Conservation (phyloP, 1,140 invertebrate genomes). For the Trialeurodes vaporariorum region DNA sequence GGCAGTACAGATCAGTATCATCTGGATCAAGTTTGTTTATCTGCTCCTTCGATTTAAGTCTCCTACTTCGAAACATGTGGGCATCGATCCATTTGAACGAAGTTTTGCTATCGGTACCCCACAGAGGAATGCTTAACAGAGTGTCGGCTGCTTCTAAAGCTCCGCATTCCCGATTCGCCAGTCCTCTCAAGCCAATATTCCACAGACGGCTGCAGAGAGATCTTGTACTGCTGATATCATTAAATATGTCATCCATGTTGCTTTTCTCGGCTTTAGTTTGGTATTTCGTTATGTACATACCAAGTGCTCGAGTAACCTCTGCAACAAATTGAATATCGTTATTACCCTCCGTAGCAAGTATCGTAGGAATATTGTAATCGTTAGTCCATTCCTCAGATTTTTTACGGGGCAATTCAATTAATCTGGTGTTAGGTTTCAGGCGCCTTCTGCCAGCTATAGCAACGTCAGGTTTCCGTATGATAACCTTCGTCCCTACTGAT, state of each 20-base stretch:
- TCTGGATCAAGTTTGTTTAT: conserved; percentile 23
- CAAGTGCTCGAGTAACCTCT: conserved; percentile 19
- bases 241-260: conserved; percentile 17
- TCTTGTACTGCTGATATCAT: conserved; percentile 21
- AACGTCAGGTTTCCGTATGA: conserved; percentile 21
- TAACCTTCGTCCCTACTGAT: too few species aligned
- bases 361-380: conserved; percentile 21
- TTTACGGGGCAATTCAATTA: conserved; percentile 28
- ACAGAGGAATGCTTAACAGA: conserved; percentile 19
- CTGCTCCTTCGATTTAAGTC: conserved; percentile 20
- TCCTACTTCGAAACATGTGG: conserved; percentile 18
- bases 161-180: too few species aligned
- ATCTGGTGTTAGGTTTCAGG: conserved; percentile 23
- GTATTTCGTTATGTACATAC: conserved; percentile 24
- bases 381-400: conserved; percentile 22
- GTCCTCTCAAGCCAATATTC: conserved; percentile 20
- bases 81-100: conserved; percentile 26
- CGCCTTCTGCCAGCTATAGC: conserved; percentile 24
- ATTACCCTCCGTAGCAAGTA: conserved; percentile 24
- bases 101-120: conserved; percentile 22
- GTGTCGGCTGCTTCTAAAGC: conserved; percentile 23
- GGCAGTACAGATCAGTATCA: conserved; percentile 25
- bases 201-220: conserved; percentile 17
- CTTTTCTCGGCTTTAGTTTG: conserved; percentile 23
- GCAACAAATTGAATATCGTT: conserved; percentile 24